Evolutionary conservation across 2,113 vertebrate species (phyloP), one percentile per base, ranked within the genome.

Genomic region (Barbus barbus): DNA sequence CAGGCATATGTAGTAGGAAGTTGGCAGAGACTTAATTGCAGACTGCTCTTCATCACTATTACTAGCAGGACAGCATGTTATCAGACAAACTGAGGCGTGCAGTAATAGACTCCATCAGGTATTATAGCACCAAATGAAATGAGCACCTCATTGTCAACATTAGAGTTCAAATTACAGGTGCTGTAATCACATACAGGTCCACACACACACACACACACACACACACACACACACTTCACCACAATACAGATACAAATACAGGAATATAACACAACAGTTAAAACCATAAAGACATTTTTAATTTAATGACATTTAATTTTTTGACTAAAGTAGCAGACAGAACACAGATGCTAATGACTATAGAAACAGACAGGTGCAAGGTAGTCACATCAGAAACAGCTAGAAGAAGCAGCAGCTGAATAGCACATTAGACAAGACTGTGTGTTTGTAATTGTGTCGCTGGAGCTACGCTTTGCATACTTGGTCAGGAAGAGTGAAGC

Each of bases 51-150:
- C 26, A 7, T 69, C 28, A 82, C 56, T 60, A 86, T 82, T 38
- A 72, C 18, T 22, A 36, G 73, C 16, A 41, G 36, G 44, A 33
- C 63, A 44, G 1, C n/a, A 24, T 41, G 18, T 9, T 46, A 91
- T 90, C 88, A 31, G 87, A 86, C 78, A 84, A 78, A 0, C 80
- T 16, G 1, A 33, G 41, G 65, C 77, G 78, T 75, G 69, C 80
- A 81, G 63, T 69, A 88, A 80, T 26, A 69, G 51, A 81, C 28
- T 76, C 24, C 84, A 86, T 65, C 74, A 89, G 69, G 67, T 78
- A 83, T 80, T 78, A 85, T 78, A 74, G 67, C 75, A 33, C 60
- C 58, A 48, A 74, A 87, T 83, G 83, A 85, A 85, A 87, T 83
- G 76, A 81, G 85, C 73, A 38, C 51, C 3, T 85, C 71, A 71